Percentiles rank a stretch among this genome's conserved stretches.
Conservation (phyloP, 2,113 vertebrate species). For the Zosterops lateralis region DNA sequence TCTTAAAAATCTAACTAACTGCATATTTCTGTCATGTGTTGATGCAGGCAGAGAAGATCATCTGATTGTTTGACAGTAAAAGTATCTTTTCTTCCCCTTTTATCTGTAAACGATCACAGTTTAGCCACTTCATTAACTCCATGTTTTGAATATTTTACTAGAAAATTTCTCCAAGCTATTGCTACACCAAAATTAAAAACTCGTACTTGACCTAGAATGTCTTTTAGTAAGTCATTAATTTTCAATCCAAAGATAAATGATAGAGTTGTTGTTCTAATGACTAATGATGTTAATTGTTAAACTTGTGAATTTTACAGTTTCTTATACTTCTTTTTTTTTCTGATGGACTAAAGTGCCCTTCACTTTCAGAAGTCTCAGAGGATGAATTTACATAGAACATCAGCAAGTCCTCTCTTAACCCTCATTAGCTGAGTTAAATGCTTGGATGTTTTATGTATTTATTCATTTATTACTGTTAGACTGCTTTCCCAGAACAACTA, state of each 20-base stretch:
- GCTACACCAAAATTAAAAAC: background rate
- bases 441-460: background rate
- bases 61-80: background rate
- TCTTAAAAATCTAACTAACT: background rate
- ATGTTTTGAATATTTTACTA: conserved; percentile 14
- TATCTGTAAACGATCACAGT: background rate
- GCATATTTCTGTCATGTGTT: background rate
- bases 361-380: background rate
- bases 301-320: background rate
- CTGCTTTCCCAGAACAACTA: background rate
- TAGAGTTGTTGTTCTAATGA: background rate
- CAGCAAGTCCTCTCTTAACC: background rate
- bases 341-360: background rate
- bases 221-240: conserved; percentile 28
- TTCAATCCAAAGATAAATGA: conserved; percentile 5
- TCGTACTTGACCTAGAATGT: background rate
- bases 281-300: background rate
- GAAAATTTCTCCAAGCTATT: background rate
- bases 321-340: background rate
- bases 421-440: background rate
- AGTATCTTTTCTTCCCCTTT: background rate
- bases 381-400: background rate
- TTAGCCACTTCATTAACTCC: conserved; percentile 1
- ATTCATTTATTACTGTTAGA: background rate
- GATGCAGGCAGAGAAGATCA: background rate